Percentiles rank a stretch among this genome's conserved stretches.
phyloP scores from a whole-genome alignment of 1,140 invertebrate species.

The Tribolium castaneum region DNA sequence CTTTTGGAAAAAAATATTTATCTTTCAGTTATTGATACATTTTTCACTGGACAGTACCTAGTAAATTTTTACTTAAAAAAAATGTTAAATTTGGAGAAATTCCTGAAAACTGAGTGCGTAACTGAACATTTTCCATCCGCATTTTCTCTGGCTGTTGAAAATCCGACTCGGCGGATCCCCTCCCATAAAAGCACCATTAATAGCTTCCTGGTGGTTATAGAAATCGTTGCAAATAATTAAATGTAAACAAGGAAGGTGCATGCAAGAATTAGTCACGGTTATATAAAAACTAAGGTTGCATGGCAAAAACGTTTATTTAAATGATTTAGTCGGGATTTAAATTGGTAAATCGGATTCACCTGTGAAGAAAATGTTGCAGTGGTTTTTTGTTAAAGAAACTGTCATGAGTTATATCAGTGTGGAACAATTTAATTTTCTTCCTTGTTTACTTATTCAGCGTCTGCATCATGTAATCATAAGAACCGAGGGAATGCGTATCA shows the following conservation, averaged over 20 bases:
- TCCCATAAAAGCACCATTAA: background rate
- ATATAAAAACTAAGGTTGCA: conserved; percentile 36
- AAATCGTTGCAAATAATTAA: conserved; percentile 30
- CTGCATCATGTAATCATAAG: conserved; percentile 4
- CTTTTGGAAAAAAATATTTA: too few species aligned
- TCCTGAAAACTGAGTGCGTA: too few species aligned
- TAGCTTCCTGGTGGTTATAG: conserved; percentile 22
- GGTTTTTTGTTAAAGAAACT: background rate
- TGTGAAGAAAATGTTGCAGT: background rate
- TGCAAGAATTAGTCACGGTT: conserved; percentile 28
- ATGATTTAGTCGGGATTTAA: background rate
- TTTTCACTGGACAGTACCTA: too few species aligned
- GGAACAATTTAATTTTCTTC: conserved; percentile 21
- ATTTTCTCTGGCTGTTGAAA: too few species aligned
- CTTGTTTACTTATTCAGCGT: conserved; percentile 15
- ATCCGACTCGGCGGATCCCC: too few species aligned
- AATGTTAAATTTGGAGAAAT: too few species aligned
- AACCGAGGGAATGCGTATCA: conserved; percentile 11
- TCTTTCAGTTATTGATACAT: too few species aligned
- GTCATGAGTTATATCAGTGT: background rate
- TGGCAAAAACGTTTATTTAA: conserved; percentile 17
- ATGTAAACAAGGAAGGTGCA: conserved; percentile 33
- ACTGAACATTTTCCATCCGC: too few species aligned
- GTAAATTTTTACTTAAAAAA: too few species aligned
- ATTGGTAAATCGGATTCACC: background rate